Percentiles rank a stretch among this genome's conserved stretches.
Conservation (phyloP, 1,140 invertebrate genomes). For the Chionoecetes opilio region DNA sequence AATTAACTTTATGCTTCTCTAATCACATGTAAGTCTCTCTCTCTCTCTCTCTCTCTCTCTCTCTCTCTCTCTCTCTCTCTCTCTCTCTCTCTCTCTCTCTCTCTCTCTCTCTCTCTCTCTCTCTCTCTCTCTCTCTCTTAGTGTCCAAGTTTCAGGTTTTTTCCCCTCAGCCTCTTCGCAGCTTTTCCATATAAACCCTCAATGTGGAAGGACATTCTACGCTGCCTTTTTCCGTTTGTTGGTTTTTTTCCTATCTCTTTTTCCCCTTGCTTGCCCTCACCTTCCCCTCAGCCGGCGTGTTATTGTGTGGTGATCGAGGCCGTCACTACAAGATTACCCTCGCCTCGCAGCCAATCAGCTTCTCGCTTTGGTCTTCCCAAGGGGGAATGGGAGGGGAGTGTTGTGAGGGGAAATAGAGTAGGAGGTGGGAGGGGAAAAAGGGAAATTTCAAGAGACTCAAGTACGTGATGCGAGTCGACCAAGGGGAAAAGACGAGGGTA, state of each 20-base stretch:
- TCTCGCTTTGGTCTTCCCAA: neutral
- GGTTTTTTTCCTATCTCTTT: neutral
- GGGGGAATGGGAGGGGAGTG: neutral
- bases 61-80: constrained; percentile 27
- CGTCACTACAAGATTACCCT: constrained; percentile 28
- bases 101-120: neutral
- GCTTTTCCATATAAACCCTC: neutral
- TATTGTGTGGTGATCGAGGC: constrained; percentile 18
- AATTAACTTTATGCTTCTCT: constrained; percentile 10
- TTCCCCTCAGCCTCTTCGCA: neutral
- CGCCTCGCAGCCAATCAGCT: constrained; percentile 24
- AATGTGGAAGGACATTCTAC: neutral
- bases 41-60: constrained; percentile 25
- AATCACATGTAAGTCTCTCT: constrained; percentile 17
- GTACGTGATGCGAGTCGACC: neutral
- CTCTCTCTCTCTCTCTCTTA: neutral
- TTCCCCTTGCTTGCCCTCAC: neutral
- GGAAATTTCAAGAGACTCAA: neutral
- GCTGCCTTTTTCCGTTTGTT: neutral
- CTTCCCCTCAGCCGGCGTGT: neutral
- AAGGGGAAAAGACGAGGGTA: neutral
- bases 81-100: constrained; percentile 14
- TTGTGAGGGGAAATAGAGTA: neutral
- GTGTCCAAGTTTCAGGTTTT: neutral
- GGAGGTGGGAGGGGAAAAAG: neutral